Evolutionary conservation across 2,888 invertebrate genomes (phyloP).

Genomic region (Lycia hirtaria): DNA sequence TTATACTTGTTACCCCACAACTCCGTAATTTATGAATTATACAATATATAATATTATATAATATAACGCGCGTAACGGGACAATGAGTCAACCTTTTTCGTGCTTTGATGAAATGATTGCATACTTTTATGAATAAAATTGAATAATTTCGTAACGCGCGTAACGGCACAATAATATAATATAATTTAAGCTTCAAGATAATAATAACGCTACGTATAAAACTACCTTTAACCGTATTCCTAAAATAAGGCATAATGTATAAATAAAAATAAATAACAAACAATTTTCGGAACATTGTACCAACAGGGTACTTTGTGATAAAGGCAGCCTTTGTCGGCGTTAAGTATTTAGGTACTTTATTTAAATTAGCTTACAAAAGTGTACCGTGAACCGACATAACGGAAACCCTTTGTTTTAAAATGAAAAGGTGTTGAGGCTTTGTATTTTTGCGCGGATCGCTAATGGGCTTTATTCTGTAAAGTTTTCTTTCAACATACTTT

Average conservation of each 20-base stretch:
- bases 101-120: no score
- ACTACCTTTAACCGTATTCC: not conserved
- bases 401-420: slow-evolving; percentile 1
- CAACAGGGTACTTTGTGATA: slow-evolving; percentile 1
- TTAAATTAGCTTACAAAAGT: slow-evolving; percentile 1
- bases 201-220: not conserved
- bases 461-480: not conserved
- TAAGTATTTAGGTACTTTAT: not conserved
- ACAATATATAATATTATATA: no score
- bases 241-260: not conserved
- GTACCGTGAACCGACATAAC: not conserved
- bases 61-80: no score
- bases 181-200: no score
- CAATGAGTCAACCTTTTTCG: no score
- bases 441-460: not conserved
- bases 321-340: slow-evolving; percentile 1
- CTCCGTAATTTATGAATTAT: no score
- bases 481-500: no score
- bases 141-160: no score
- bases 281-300: not conserved
- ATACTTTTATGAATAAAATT: no score
- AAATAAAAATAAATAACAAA: not conserved
- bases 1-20: no score
- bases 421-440: no score
- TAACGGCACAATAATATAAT: no score